These are phyloP conservation scores for Orycteropus afer DNA, from an alignment of 2,113 vertebrate genomes.

Conservation along the genomic window DNA sequence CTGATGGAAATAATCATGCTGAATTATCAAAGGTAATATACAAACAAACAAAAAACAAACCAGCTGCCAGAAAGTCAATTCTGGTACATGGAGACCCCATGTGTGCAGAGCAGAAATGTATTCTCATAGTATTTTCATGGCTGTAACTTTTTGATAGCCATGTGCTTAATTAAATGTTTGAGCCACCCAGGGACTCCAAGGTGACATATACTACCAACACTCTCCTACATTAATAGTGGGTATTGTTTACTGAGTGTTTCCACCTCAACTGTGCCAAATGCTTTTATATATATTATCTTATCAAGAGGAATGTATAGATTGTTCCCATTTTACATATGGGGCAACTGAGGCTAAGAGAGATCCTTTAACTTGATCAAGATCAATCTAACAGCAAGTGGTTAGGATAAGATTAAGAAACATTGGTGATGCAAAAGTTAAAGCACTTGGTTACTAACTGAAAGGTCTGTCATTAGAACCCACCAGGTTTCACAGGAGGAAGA, in stretches of 20 bases:
- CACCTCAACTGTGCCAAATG: neutral
- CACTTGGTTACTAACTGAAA: too few relatives aligned
- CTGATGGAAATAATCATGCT: neutral
- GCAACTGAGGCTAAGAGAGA: neutral
- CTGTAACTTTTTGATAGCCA: too few relatives aligned
- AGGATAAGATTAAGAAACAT: neutral
- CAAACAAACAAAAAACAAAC: neutral
- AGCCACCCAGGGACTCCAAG: too few relatives aligned
- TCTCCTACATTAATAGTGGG: neutral
- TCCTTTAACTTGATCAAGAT: neutral
- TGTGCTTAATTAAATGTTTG: too few relatives aligned
- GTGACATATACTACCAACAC: fast-evolving
- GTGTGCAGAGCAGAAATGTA: too few relatives aligned
- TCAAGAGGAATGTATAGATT: neutral
- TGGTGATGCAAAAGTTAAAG: too few relatives aligned
- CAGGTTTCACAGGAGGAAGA: too few relatives aligned
- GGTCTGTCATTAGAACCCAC: too few relatives aligned
- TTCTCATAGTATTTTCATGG: too few relatives aligned
- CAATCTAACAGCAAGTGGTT: neutral
- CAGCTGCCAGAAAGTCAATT: neutral
- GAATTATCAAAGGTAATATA: neutral
- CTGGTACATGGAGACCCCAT: too few relatives aligned
- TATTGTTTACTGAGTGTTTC: neutral
- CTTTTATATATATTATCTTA: neutral
- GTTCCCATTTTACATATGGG: neutral